Evolutionary conservation across 2,797 vertebrate species (phyloP).

Genomic region (Ptychobarbus kaznakovi): DNA sequence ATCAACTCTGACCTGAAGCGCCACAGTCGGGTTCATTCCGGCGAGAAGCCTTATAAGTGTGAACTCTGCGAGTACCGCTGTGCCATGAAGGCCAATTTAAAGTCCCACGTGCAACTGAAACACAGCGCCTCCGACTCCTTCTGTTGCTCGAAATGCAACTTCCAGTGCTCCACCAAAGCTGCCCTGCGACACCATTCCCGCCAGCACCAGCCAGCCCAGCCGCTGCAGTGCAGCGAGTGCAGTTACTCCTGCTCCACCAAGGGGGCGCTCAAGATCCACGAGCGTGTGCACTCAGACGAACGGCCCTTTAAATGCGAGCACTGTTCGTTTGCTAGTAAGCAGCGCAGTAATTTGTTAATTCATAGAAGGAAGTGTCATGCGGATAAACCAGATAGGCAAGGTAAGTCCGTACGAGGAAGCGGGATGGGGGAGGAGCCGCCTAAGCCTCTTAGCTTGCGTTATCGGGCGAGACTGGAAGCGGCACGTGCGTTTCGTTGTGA

Average conservation of each 20-base stretch:
- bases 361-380: constrained; percentile 90
- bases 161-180: constrained; percentile 90
- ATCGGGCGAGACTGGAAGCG: constrained; percentile 89
- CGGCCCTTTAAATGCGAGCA: constrained; percentile 89
- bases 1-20: constrained; percentile 98
- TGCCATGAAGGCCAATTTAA: constrained; percentile 98
- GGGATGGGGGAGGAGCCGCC: constrained; percentile 66
- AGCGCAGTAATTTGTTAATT: constrained; percentile 93
- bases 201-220: constrained; percentile 87
- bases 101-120: constrained; percentile 93
- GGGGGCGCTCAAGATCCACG: constrained; percentile 90
- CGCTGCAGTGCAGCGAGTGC: constrained; percentile 89
- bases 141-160: constrained; percentile 88
- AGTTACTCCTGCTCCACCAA: constrained; percentile 93
- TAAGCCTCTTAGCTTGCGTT: constrained; percentile 80
- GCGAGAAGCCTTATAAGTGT: constrained; percentile 97
- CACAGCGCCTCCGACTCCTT: constrained; percentile 85
- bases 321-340: constrained; percentile 94
- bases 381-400: constrained; percentile 78
- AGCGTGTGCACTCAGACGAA: constrained; percentile 92
- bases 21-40: constrained; percentile 94
- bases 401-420: constrained; percentile 62
- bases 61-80: constrained; percentile 95
- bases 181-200: constrained; percentile 89
- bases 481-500: constrained; percentile 90